These are phyloP conservation scores for Podarcis muralis DNA, from an alignment of 2,113 vertebrate genomes.

Conservation along the genomic window DNA sequence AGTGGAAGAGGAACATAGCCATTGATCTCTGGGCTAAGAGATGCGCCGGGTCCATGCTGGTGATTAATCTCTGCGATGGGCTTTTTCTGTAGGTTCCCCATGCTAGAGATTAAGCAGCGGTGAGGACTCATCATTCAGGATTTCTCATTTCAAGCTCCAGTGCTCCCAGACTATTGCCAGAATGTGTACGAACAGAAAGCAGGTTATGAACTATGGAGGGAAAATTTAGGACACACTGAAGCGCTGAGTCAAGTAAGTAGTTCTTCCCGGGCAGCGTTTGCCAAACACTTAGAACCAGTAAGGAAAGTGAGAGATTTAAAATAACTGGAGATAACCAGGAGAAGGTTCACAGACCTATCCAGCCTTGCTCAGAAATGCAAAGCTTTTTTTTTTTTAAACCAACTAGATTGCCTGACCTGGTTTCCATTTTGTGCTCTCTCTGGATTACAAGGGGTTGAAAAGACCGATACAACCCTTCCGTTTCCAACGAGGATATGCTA, in stretches of 20 bases:
- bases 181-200: background rate
- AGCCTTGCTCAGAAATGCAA: background rate
- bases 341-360: background rate
- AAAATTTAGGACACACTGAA: constrained; percentile 8
- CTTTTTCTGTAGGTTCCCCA: constrained; percentile 6
- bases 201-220: constrained; percentile 1
- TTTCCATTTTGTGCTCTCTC: background rate
- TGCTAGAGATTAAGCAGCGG: background rate
- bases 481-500: background rate
- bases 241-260: background rate
- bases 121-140: background rate
- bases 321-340: background rate
- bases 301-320: background rate
- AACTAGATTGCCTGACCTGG: background rate
- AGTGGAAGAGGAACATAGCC: too few relatives aligned
- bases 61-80: background rate
- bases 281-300: background rate
- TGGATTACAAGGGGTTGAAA: background rate
- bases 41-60: background rate
- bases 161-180: background rate
- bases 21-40: background rate
- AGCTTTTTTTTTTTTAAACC: too few relatives aligned
- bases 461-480: background rate
- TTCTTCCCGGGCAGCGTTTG: background rate
- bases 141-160: constrained; percentile 28